Evolutionary conservation across 2,797 vertebrate species (phyloP).

Genomic region (Danionella dracula): DNA sequence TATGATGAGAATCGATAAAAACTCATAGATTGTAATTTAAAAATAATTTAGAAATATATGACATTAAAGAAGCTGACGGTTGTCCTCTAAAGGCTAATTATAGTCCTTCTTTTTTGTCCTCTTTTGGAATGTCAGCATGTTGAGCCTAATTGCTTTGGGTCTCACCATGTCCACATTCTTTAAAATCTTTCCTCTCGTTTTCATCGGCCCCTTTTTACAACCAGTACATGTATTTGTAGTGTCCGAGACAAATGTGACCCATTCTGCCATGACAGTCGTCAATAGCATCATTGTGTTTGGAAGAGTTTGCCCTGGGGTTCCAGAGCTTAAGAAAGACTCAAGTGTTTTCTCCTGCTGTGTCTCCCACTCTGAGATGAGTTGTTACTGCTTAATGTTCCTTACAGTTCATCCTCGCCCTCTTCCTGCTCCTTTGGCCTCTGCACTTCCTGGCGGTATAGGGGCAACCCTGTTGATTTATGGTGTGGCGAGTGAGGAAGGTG

Average conservation of each 20-base stretch:
- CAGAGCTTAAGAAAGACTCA: constrained; percentile 52
- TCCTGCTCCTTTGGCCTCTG: constrained; percentile 15
- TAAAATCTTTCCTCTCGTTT: constrained; percentile 57
- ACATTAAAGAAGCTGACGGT: no score
- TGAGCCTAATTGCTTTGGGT: constrained; percentile 56
- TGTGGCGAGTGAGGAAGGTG: constrained; percentile 51
- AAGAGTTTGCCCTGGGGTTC: constrained; percentile 41
- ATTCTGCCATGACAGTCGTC: constrained; percentile 54
- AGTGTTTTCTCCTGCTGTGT: constrained; percentile 38
- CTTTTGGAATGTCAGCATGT: constrained; percentile 48
- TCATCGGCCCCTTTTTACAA: constrained; percentile 48
- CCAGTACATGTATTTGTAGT: constrained; percentile 51
- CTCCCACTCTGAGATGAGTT: not conserved
- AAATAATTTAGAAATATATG: no score
- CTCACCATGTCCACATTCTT: constrained; percentile 63
- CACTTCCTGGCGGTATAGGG: constrained; percentile 28
- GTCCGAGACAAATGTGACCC: constrained; percentile 58
- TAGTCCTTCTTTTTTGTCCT: not conserved
- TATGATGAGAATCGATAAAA: no score
- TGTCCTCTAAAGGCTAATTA: not conserved
- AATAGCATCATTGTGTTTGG: constrained; percentile 64
- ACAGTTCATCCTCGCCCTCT: constrained; percentile 13
- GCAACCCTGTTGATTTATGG: constrained; percentile 51
- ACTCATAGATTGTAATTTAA: no score
- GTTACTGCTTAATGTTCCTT: constrained; percentile 20